A percentile compares a stretch with the other conserved stretches of the same genome.
These are phyloP conservation scores for Ceratina australensis DNA, from an alignment of 1,140 invertebrate genomes.

Conservation along the genomic window DNA sequence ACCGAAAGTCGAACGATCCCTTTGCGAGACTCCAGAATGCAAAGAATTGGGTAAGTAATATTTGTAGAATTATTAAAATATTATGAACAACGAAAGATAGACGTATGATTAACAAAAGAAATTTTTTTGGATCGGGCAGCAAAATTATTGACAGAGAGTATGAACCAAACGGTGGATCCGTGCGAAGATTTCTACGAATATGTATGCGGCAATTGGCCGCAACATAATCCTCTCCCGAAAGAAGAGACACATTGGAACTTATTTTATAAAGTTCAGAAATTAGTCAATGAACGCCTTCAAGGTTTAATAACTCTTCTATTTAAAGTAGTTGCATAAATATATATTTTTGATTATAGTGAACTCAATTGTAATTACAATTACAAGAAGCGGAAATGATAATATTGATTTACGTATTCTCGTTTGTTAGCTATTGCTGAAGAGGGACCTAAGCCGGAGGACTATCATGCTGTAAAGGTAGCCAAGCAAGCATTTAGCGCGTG, in stretches of 20 bases:
- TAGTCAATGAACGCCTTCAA: too few relatives aligned
- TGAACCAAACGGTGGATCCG: conserved; percentile 7
- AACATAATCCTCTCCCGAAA: background rate
- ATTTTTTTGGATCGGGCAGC: conserved; percentile 1
- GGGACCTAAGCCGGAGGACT: background rate
- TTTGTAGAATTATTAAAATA: too few relatives aligned
- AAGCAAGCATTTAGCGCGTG: background rate
- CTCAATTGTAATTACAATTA: background rate
- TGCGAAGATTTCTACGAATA: conserved; percentile 40
- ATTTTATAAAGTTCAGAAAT: too few relatives aligned
- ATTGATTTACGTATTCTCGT: background rate
- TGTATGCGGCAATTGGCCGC: conserved; percentile 26
- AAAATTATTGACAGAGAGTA: background rate
- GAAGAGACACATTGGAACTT: background rate
- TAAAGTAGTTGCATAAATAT: too few relatives aligned
- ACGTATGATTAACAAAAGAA: too few relatives aligned
- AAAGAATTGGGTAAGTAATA: too few relatives aligned
- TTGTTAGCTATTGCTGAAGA: background rate
- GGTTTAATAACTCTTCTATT: too few relatives aligned
- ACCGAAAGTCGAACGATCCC: too few relatives aligned
- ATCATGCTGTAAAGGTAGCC: background rate
- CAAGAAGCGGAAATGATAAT: background rate
- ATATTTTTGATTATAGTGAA: too few relatives aligned
- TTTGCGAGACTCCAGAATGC: too few relatives aligned
- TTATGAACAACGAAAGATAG: too few relatives aligned